Percentiles rank a stretch among this genome's conserved stretches.
phyloP scores from a whole-genome alignment of 2,888 invertebrate genomes.

The Dasysyrphus tricinctus region DNA sequence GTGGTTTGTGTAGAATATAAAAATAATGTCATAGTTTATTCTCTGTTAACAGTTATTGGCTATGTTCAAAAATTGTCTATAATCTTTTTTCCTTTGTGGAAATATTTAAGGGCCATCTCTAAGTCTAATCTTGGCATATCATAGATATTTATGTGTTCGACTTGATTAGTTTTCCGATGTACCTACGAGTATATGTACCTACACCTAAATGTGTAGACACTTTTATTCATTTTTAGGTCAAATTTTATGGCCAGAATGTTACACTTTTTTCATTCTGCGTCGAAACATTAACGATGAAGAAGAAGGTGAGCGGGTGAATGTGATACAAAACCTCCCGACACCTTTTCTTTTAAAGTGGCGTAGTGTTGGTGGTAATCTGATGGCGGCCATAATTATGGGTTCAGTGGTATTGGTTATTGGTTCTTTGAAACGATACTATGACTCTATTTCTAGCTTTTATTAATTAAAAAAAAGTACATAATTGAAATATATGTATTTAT shows the following conservation, averaged over 20 bases:
- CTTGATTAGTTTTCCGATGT: constrained; percentile 51
- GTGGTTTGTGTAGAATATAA: constrained; percentile 2
- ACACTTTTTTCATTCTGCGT: constrained; percentile 11
- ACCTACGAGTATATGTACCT: not conserved
- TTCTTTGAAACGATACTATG: constrained; percentile 32
- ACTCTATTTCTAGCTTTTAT: constrained; percentile 21
- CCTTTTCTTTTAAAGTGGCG: constrained; percentile 11
- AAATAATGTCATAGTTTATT: constrained; percentile 43
- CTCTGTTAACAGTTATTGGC: constrained; percentile 51
- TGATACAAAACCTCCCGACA: constrained; percentile 13
- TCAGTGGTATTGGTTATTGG: constrained; percentile 39
- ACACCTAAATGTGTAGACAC: constrained; percentile 10
- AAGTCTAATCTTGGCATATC: constrained; percentile 4
- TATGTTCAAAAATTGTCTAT: constrained; percentile 1
- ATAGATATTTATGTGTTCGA: constrained; percentile 40
- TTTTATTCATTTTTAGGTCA: constrained; percentile 57
- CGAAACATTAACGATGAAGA: not conserved
- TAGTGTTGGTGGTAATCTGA: constrained; percentile 57
- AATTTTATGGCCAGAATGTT: constrained; percentile 50
- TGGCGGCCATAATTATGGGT: constrained; percentile 51
- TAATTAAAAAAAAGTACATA: constrained; percentile 14
- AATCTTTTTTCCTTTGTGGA: constrained; percentile 3
- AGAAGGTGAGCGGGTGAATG: not conserved
- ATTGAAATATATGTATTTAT: constrained; percentile 2
- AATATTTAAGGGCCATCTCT: constrained; percentile 12